Base-by-base conservation (phyloP, 2,888 invertebrate genomes). In the Steinernema carpocapsae region DNA sequence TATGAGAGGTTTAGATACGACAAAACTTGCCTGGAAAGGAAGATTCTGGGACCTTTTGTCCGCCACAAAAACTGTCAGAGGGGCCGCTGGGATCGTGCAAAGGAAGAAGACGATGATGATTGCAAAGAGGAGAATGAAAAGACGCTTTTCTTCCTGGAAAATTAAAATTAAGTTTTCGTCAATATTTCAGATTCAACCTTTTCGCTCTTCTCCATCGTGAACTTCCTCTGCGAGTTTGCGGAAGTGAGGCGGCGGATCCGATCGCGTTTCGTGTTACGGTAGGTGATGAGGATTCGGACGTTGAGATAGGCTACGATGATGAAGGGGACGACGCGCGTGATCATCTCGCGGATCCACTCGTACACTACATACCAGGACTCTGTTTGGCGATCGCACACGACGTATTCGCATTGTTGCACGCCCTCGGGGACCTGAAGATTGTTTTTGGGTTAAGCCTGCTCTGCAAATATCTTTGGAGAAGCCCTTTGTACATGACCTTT, bases 51-150 rank as follows among this genome's bases (percentile, higher is more conserved):
- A 77, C n/a, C 80, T 79, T 0, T 85, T 84, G 73, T 89, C 88
- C 4, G 87, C 86, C 77, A 89, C 89, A 71, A 89, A 84, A 22
- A 90, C 88, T 17, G 89, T 88, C 72, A 89, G 85, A 0, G 88
- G 86, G 1, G 89, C 89, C 3, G 89, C 89, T 19, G 90, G 90
- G 19, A 89, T 88, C 73, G 89, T 89, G 76, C 90, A 89, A 10
- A 90, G 80, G 78, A 90, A 89, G 82, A 90, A 90, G 22, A 90
- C 85, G 52, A 89, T 87, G 29, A 89, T 88, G 71, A 90, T 89
- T n/a, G 88, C 88, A 24, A 88, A 88, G 29, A 90, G 86, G 1
- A 90, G 85, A 12, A 87, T 85, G 72, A 89, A 88, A 48, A 90
- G 86, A 4, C 89, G 87, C 37, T 88, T 88, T 76, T 90, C 90